These are phyloP conservation scores for Rhingia campestris DNA, from an alignment of 2,888 invertebrate genomes.

Conservation along the genomic window DNA sequence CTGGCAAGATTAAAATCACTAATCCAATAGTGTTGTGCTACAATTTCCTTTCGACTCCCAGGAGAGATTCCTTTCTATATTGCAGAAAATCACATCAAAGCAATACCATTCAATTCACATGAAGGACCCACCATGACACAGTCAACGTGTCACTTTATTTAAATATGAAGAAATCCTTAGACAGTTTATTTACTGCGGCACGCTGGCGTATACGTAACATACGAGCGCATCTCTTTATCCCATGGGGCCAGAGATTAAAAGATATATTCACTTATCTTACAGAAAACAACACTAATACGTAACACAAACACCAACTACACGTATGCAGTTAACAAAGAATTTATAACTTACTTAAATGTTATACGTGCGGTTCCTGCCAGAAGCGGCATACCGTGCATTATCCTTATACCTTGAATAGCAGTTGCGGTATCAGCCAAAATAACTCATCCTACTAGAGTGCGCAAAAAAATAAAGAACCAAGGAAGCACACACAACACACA, in stretches of 20 bases:
- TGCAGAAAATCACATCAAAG: no score
- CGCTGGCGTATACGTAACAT: conserved; percentile 14
- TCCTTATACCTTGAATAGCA: conserved; percentile 65
- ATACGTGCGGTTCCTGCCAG: conserved; percentile 68
- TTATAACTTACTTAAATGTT: conserved; percentile 72
- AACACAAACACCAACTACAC: conserved; percentile 57
- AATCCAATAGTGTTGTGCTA: no score
- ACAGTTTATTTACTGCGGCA: conserved; percentile 1
- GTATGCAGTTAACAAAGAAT: conserved; percentile 70
- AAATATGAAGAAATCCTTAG: conserved; percentile 3
- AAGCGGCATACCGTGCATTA: conserved; percentile 70
- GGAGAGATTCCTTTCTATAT: no score
- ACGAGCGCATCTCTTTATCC: conserved; percentile 7
- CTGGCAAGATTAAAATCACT: no score
- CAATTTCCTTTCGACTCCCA: no score
- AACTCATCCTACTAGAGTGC: conserved; percentile 52
- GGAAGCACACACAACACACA: conserved; percentile 17
- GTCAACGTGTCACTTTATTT: conserved; percentile 1
- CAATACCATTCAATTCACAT: background rate
- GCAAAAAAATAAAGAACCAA: no score
- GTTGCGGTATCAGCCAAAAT: conserved; percentile 71
- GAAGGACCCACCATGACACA: background rate
- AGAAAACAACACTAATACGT: conserved; percentile 51
- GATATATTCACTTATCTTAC: conserved; percentile 59
- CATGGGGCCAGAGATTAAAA: conserved; percentile 56